A percentile compares a stretch with the other conserved stretches of the same genome.
Evolutionary conservation across 2,888 invertebrate species (phyloP).

Genomic region (Globia sparganii): DNA sequence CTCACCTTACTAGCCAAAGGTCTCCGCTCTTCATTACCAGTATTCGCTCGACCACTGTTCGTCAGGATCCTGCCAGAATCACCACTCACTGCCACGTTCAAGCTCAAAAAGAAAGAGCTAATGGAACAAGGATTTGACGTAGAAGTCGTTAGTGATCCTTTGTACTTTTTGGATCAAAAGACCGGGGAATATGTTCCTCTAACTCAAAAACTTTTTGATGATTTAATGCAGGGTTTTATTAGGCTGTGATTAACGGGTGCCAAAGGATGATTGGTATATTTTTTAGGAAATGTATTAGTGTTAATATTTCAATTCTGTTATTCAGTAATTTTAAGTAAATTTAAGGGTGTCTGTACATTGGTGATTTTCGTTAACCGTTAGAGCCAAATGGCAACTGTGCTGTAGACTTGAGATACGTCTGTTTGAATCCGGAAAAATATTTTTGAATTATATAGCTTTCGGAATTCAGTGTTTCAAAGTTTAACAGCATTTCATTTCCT

Average conservation of each 20-base stretch:
- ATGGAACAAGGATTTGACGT: conserved; percentile 95
- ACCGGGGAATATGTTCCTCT: conserved; percentile 85
- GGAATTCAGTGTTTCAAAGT: not conserved
- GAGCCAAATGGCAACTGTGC: not conserved
- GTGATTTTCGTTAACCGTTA: conserved; percentile 5
- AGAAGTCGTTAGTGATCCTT: conserved; percentile 91
- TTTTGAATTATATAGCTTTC: not conserved
- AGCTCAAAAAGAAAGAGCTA: conserved; percentile 97
- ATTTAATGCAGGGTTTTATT: conserved; percentile 86
- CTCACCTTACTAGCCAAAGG: conserved; percentile 85
- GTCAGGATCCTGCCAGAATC: conserved; percentile 94
- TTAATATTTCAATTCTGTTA: conserved; percentile 20
- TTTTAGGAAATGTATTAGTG: conserved; percentile 25
- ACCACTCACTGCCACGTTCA: conserved; percentile 96
- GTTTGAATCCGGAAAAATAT: not conserved
- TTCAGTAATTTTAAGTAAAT: conserved; percentile 10
- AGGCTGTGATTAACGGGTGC: conserved; percentile 83
- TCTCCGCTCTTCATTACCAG: conserved; percentile 91
- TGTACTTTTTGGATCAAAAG: conserved; percentile 92
- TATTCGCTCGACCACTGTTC: conserved; percentile 97
- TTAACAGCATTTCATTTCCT: not conserved
- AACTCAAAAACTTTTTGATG: conserved; percentile 86
- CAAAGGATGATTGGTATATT: conserved; percentile 26
- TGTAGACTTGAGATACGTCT: not conserved
- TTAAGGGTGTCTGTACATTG: conserved; percentile 37